Percentiles rank a stretch among this genome's conserved stretches.
phyloP scores from a whole-genome alignment of 2,797 vertebrate genomes.

The Bufotes viridis region DNA sequence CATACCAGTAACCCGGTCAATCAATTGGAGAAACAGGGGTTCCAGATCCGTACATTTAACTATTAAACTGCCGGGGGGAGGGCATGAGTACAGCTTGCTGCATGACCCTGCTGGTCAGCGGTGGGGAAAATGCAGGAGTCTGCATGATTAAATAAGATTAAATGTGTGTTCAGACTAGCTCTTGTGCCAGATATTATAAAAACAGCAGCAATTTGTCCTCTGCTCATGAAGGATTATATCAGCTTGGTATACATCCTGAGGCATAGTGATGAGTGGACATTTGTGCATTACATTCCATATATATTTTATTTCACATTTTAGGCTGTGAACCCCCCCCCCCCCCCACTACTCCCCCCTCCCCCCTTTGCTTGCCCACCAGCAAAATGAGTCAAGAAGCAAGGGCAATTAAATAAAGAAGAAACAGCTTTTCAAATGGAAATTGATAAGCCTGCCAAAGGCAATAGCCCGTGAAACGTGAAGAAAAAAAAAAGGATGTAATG shows the following conservation, averaged over 20 bases:
- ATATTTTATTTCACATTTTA: conserved; percentile 46
- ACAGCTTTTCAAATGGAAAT: conserved; percentile 63
- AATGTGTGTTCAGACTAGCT: conserved; percentile 36
- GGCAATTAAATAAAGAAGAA: conserved; percentile 62
- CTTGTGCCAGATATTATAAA: background rate
- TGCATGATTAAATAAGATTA: conserved; percentile 44
- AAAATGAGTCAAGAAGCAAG: conserved; percentile 51
- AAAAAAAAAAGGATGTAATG: conserved; percentile 55
- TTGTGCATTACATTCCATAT: conserved; percentile 27
- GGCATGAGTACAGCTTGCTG: background rate
- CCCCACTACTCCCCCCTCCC: background rate
- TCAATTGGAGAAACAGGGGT: conserved; percentile 1
- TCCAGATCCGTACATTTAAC: conserved; percentile 18
- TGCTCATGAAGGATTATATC: conserved; percentile 4
- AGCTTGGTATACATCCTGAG: background rate
- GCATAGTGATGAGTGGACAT: conserved; percentile 14
- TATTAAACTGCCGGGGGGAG: background rate
- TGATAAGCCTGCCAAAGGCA: conserved; percentile 62
- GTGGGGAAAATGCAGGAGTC: conserved; percentile 27
- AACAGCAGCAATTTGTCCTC: conserved; percentile 12
- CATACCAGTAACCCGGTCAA: conserved; percentile 17
- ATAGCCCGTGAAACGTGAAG: conserved; percentile 60
- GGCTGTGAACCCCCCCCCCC: background rate
- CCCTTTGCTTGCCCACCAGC: conserved; percentile 46
- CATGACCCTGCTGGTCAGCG: conserved; percentile 37